phyloP scores from a whole-genome alignment of 2,797 vertebrate genomes.

The Sebastes steindachneri region DNA sequence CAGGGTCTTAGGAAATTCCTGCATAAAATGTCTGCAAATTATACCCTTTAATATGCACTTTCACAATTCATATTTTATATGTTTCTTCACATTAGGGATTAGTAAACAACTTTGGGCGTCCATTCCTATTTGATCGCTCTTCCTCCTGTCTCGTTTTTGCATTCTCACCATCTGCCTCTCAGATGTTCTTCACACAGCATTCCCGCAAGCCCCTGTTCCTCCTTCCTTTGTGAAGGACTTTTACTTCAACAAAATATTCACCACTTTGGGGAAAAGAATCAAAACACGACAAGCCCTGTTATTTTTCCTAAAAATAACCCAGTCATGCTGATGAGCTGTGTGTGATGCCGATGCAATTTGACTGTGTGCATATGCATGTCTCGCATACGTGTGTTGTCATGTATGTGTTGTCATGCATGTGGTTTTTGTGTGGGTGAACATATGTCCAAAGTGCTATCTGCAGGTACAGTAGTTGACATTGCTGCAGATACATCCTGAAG shows the following conservation, averaged over 20 bases:
- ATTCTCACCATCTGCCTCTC: slow-evolving; percentile 65
- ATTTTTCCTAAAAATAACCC: slow-evolving; percentile 49
- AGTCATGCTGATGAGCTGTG: not conserved
- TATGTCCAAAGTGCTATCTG: not conserved
- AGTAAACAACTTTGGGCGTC: slow-evolving; percentile 51
- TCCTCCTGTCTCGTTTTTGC: slow-evolving; percentile 30
- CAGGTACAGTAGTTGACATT: not conserved
- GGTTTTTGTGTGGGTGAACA: not conserved
- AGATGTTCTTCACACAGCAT: slow-evolving; percentile 52
- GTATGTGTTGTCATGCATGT: not conserved
- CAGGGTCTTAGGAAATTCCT: too few species aligned
- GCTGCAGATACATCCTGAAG: slow-evolving; percentile 9
- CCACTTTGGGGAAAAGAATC: slow-evolving; percentile 24
- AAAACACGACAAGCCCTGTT: slow-evolving; percentile 9
- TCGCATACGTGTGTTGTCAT: not conserved
- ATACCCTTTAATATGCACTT: slow-evolving; percentile 28
- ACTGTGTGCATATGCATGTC: not conserved
- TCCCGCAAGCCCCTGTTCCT: slow-evolving; percentile 37
- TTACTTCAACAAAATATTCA: slow-evolving; percentile 44
- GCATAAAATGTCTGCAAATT: too few species aligned
- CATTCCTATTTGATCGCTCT: slow-evolving; percentile 47
- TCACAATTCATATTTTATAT: slow-evolving; percentile 18
- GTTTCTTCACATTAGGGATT: slow-evolving; percentile 33
- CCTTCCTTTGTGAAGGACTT: slow-evolving; percentile 59
- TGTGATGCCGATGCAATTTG: not conserved